These are phyloP conservation scores for Dorcus hopei DNA, from an alignment of 2,888 invertebrate species.

Conservation along the genomic window DNA sequence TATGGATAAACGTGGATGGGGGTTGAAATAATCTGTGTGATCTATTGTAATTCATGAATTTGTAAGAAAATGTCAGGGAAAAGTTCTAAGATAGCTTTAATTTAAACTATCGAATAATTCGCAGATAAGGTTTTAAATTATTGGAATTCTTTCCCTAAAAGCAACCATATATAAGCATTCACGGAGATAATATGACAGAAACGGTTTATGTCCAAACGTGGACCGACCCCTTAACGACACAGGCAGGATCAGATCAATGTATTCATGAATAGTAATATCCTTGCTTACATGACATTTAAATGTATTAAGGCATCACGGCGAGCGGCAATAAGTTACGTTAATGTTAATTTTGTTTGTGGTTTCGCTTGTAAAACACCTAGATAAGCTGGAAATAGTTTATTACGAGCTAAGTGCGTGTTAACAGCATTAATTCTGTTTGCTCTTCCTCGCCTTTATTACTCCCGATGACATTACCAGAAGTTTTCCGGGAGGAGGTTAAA, in stretches of 20 bases:
- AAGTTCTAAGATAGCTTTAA: too few species aligned
- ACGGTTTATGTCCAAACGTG: conserved; percentile 6
- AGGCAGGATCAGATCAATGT: conserved; percentile 16
- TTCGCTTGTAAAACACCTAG: not conserved
- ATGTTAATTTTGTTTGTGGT: not conserved
- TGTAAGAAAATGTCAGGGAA: too few species aligned
- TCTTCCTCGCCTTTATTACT: not conserved
- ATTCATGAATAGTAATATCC: conserved; percentile 20
- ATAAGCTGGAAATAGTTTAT: not conserved
- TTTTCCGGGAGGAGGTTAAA: not conserved
- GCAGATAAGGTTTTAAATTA: too few species aligned
- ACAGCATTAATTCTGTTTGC: not conserved
- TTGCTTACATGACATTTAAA: conserved; percentile 12
- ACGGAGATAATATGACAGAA: too few species aligned
- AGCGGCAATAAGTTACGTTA: not conserved
- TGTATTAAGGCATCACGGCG: not conserved
- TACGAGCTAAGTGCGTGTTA: not conserved
- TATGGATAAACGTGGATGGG: too few species aligned
- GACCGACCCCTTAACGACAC: conserved; percentile 9
- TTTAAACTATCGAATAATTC: too few species aligned
- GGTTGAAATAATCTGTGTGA: too few species aligned
- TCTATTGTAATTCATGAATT: too few species aligned
- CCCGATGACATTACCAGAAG: not conserved
- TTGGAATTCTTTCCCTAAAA: too few species aligned
- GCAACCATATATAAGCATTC: too few species aligned